phyloP scores from a whole-genome alignment of 1,140 invertebrate species.

The Bilobella aurantiaca region DNA sequence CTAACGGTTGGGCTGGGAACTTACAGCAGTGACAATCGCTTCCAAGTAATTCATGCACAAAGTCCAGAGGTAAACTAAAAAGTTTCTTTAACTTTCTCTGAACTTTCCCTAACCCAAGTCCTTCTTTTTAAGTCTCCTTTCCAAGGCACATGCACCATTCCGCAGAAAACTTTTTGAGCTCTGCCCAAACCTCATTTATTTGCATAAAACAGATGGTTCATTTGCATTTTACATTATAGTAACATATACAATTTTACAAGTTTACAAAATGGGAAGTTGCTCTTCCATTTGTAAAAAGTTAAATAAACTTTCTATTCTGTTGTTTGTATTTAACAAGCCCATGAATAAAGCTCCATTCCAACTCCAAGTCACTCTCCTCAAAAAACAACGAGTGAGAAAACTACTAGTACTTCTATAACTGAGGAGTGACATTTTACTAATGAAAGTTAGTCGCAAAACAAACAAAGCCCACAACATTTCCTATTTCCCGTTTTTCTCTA shows the following conservation, averaged over 20 bases:
- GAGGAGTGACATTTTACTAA: neutral
- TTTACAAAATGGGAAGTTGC: too few relatives aligned
- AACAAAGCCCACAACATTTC: too few relatives aligned
- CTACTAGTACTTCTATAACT: neutral
- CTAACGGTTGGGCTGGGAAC: conserved; percentile 60
- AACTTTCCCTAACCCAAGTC: too few relatives aligned
- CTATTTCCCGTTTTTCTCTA: too few relatives aligned
- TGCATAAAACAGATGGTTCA: conserved; percentile 1
- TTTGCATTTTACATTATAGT: too few relatives aligned
- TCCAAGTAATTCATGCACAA: conserved; percentile 37
- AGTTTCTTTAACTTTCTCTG: neutral
- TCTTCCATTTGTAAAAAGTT: too few relatives aligned
- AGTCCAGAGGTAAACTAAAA: conserved; percentile 31
- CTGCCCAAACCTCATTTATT: neutral
- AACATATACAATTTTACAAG: too few relatives aligned
- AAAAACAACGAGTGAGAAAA: neutral
- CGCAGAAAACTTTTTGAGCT: neutral
- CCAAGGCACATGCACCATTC: neutral
- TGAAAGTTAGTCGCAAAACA: neutral
- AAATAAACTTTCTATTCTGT: neutral
- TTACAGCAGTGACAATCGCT: conserved; percentile 60
- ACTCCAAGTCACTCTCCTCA: neutral
- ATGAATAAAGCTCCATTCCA: neutral
- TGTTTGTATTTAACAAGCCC: neutral
- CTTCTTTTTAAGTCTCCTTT: neutral